A percentile compares a stretch with the other conserved stretches of the same genome.
These are phyloP conservation scores for Ammospiza caudacuta DNA, from an alignment of 2,113 vertebrate species.

Conservation along the genomic window DNA sequence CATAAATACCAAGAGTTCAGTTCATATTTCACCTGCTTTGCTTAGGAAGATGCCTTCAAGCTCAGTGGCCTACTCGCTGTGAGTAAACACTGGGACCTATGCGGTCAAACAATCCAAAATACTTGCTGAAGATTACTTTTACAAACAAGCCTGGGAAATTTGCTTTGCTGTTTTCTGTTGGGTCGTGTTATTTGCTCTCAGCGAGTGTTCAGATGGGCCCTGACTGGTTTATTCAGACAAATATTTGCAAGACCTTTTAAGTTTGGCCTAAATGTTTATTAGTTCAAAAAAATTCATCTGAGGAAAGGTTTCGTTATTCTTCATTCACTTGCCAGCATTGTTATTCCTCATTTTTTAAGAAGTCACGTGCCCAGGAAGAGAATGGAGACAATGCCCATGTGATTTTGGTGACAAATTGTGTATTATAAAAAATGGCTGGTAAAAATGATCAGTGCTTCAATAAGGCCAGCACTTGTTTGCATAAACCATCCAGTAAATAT, in stretches of 20 bases:
- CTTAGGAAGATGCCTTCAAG: not conserved
- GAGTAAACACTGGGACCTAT: not conserved
- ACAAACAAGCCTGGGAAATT: conserved; percentile 17
- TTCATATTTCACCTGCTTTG: not conserved
- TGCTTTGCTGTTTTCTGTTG: not conserved
- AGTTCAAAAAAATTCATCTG: conserved; percentile 20
- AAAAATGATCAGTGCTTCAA: not conserved
- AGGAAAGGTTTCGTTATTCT: not conserved
- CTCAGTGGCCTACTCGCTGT: not conserved
- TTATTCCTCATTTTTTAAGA: not conserved
- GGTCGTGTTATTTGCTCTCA: conserved; percentile 33
- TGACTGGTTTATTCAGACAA: conserved; percentile 7
- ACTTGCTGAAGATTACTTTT: not conserved
- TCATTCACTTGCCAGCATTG: not conserved
- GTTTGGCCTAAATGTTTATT: conserved; percentile 44
- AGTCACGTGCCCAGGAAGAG: not conserved
- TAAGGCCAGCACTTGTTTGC: conserved; percentile 1
- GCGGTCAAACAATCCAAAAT: conserved; percentile 14
- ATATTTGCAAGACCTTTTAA: conserved; percentile 58
- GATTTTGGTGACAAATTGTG: conserved; percentile 4
- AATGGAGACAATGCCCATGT: not conserved
- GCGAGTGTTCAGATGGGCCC: not conserved
- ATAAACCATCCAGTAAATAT: conserved; percentile 9
- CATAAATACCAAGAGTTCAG: not conserved
- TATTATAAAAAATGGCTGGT: conserved; percentile 8